These are phyloP conservation scores for Drosophila atroscutellata DNA, from an alignment of 2,888 invertebrate species.

Conservation along the genomic window DNA sequence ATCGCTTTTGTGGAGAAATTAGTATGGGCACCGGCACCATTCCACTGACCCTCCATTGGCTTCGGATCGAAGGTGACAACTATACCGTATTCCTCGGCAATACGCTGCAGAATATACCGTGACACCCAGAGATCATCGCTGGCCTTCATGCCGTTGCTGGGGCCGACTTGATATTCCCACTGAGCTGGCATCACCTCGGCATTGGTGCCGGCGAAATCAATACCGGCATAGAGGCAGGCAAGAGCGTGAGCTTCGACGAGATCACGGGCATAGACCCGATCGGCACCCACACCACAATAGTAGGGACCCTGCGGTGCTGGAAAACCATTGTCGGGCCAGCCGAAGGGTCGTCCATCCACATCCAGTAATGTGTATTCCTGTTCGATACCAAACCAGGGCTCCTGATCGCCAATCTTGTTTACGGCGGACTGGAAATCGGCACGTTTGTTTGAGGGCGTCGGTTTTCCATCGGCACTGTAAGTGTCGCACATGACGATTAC, in stretches of 20 bases:
- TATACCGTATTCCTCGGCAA: constrained; percentile 88
- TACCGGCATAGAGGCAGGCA: constrained; percentile 91
- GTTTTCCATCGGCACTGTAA: constrained; percentile 87
- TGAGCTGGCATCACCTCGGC: constrained; percentile 94
- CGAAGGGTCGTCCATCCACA: constrained; percentile 88
- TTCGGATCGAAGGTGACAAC: constrained; percentile 87
- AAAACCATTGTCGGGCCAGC: constrained; percentile 90
- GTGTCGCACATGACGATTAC: constrained; percentile 92
- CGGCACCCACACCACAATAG: constrained; percentile 93
- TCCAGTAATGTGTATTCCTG: constrained; percentile 88
- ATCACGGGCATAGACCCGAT: constrained; percentile 91
- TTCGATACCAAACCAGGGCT: constrained; percentile 91
- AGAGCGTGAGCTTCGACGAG: constrained; percentile 91
- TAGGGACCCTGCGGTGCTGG: constrained; percentile 91
- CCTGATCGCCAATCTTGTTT: constrained; percentile 87
- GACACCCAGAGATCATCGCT: constrained; percentile 88
- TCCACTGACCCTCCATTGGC: constrained; percentile 92
- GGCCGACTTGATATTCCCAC: constrained; percentile 89
- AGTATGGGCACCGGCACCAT: constrained; percentile 96
- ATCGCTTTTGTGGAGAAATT: constrained; percentile 95
- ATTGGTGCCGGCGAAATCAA: constrained; percentile 91
- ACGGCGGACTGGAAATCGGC: constrained; percentile 86
- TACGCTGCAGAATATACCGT: constrained; percentile 86
- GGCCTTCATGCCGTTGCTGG: constrained; percentile 87
- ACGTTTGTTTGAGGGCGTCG: constrained; percentile 86